Percentiles rank a stretch among this genome's conserved stretches.
phyloP scores from a whole-genome alignment of 2,797 vertebrate genomes.

The Poliocrania exsul region DNA sequence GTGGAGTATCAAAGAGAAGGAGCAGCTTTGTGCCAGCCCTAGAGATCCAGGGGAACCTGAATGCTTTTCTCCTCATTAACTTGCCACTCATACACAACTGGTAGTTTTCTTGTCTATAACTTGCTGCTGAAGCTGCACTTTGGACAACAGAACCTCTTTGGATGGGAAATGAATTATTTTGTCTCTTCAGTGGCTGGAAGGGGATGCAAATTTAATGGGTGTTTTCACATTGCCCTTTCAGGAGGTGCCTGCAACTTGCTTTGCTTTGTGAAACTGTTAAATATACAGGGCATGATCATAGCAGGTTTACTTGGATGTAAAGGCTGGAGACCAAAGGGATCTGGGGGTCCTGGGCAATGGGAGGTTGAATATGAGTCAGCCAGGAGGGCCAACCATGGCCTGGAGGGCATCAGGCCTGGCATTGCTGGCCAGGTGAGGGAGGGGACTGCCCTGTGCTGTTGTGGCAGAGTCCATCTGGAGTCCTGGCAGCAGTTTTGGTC shows the following conservation, averaged over 20 bases:
- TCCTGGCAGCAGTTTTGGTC: neutral
- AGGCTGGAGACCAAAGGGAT: neutral
- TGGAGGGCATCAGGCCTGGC: neutral
- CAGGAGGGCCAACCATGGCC: neutral
- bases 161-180: neutral
- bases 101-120: neutral
- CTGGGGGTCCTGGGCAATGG: fast-evolving
- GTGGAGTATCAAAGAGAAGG: neutral
- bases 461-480: neutral
- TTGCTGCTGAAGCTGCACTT: neutral
- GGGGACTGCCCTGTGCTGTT: neutral
- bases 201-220: neutral
- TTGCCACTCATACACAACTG: neutral
- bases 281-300: neutral
- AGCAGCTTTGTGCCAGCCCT: fast-evolving
- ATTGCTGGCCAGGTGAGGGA: fast-evolving
- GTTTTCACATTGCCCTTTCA: neutral
- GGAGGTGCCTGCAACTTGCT: neutral
- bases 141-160: neutral
- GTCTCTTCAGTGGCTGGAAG: neutral
- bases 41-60: neutral
- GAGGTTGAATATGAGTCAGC: neutral
- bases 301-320: neutral
- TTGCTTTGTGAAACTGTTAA: neutral
- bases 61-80: neutral